Percentiles rank a stretch among this genome's conserved stretches.
Conservation (phyloP, 2,888 invertebrate genomes). For the Melanophora roralis region DNA sequence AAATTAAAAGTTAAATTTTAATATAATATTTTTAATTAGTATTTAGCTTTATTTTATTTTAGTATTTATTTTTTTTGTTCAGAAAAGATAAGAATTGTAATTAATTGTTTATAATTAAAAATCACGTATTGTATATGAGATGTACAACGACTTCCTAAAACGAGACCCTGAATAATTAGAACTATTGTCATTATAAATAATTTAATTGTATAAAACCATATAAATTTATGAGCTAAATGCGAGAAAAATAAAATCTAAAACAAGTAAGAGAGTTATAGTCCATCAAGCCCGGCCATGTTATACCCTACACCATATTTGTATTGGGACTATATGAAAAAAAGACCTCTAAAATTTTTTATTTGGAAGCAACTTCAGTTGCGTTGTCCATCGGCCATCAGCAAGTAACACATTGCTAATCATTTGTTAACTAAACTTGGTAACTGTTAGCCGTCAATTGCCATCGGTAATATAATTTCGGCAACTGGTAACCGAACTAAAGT, state of each 20-base stretch:
- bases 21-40: not conserved
- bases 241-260: too few relatives aligned
- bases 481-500: too few relatives aligned
- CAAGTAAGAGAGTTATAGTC: too few relatives aligned
- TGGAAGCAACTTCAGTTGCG: too few relatives aligned
- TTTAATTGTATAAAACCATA: not conserved
- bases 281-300: too few relatives aligned
- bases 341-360: too few relatives aligned
- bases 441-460: too few relatives aligned
- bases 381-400: too few relatives aligned
- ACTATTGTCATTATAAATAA: conserved; percentile 26
- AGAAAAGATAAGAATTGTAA: conserved; percentile 25
- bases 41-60: not conserved
- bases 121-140: conserved; percentile 31
- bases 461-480: too few relatives aligned
- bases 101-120: conserved; percentile 28
- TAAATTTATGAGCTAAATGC: conserved; percentile 1
- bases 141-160: conserved; percentile 48
- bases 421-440: too few relatives aligned
- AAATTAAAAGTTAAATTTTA: not conserved
- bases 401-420: too few relatives aligned
- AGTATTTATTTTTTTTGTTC: not conserved
- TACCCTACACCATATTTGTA: too few relatives aligned
- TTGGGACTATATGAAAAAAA: not conserved
- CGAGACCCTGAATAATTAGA: conserved; percentile 46